Percentiles rank a stretch among this genome's conserved stretches.
phyloP scores from a whole-genome alignment of 2,113 vertebrate genomes.

The Rhinoptilus africanus region DNA sequence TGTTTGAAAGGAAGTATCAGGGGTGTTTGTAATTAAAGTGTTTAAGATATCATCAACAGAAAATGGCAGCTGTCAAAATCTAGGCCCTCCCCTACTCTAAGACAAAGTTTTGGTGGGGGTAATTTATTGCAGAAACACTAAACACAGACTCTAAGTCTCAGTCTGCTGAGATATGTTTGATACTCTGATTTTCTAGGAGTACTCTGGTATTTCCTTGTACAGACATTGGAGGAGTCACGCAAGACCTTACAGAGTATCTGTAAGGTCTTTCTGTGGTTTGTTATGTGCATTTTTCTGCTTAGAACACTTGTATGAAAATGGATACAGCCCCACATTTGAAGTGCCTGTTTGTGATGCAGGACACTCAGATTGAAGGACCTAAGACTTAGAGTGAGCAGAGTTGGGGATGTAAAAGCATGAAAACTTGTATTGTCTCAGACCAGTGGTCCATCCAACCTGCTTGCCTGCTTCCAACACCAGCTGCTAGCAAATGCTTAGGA shows the following conservation, averaged over 20 bases:
- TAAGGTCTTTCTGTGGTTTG: neutral
- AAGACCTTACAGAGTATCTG: neutral
- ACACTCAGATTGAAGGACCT: neutral
- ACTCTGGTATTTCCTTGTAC: neutral
- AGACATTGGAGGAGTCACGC: neutral
- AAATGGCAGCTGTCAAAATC: neutral
- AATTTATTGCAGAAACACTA: neutral
- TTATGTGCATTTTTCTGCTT: neutral
- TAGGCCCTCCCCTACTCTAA: neutral
- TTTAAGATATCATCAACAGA: neutral
- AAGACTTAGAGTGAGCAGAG: neutral
- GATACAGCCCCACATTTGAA: neutral
- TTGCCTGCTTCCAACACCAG: neutral
- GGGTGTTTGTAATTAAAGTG: neutral
- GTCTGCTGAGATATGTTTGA: neutral
- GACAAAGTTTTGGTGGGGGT: neutral
- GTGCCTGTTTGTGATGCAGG: neutral
- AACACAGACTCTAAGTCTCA: neutral
- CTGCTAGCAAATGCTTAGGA: neutral
- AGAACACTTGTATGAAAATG: neutral
- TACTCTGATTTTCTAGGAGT: neutral
- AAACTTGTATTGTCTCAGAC: neutral
- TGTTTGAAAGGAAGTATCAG: neutral
- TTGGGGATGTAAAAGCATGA: neutral
- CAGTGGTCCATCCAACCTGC: neutral